Base-by-base conservation (phyloP, 2,888 invertebrate species). In the Apamea sordens region DNA sequence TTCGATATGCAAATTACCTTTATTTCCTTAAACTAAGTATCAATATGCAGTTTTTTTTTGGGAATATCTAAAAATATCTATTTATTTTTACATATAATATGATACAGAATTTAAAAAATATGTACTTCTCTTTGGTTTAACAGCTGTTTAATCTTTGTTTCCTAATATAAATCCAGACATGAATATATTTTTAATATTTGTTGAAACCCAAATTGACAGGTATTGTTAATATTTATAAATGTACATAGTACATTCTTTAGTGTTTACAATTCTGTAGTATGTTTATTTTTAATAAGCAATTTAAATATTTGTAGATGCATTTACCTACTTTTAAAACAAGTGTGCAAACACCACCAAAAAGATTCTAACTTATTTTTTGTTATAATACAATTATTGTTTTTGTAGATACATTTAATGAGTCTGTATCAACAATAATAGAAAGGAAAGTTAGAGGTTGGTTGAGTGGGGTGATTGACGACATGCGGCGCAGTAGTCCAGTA, bases 401-500 rank as follows among this genome's bases (percentile, higher is more conserved):
- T 85, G 5, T 94, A 97, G 97, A 96, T 93, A 94, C 96, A 87
- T 96, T 96, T 92, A 95, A 95, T 90, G 95, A 96, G 78, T 93
- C 96, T 73, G 96, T 97, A 21, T 96, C 96, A 79, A 93, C 96
- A 88, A 92, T 96, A 93, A 90, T 97, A 90, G 97, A 97, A 87
- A 92, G 96, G 78, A 96, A 96, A 92, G 96, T 96, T 56, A 93
- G 96, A 86, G 95, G 96, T 87, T 97, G 97, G 97, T 92, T 97
- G 36, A 95, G 95, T 88, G 96, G 96, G 67, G 96, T 97, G 7
- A 94, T 97, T 85, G 95, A 96, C 93, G 97, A 97, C 90, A 97
- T 97, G 97, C 94, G 97, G 89, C 97, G 97, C 79, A 98, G 97
- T 92, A 97, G 98, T 86, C 97, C 98, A 72, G 98, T 98, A 74